Evolutionary conservation across 1,140 invertebrate genomes (phyloP).

Genomic region (Neomicropteryx cornuta): DNA sequence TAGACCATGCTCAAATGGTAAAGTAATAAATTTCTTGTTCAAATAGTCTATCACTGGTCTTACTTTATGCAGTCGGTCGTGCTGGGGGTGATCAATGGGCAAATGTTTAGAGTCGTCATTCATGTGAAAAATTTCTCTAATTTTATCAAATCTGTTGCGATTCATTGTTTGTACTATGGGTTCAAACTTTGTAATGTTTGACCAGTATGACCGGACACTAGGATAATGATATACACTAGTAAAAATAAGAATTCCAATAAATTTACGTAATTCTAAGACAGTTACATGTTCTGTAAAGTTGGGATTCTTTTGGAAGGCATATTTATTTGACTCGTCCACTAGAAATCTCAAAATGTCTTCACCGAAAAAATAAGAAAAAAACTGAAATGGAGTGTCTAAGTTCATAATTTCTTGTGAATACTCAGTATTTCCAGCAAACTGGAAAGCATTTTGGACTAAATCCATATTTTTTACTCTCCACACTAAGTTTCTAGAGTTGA

Average conservation of each 20-base stretch:
- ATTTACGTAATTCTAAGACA: slow-evolving; percentile 19
- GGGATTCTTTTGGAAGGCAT: slow-evolving; percentile 3
- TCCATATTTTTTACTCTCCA: slow-evolving; percentile 4
- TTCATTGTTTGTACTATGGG: background rate
- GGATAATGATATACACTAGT: slow-evolving; percentile 22
- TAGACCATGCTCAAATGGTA: slow-evolving; percentile 21
- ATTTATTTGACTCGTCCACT: slow-evolving; percentile 1
- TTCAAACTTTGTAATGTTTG: slow-evolving; percentile 4
- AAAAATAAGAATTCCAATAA: slow-evolving; percentile 23
- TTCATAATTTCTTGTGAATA: slow-evolving; percentile 2
- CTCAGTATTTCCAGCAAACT: slow-evolving; percentile 1
- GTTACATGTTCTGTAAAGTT: slow-evolving; percentile 2
- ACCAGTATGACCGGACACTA: slow-evolving; percentile 21
- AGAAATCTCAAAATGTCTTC: slow-evolving; percentile 2
- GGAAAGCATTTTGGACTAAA: slow-evolving; percentile 1
- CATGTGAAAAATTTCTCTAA: slow-evolving; percentile 17
- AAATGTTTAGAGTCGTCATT: slow-evolving; percentile 22
- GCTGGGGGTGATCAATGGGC: slow-evolving; percentile 16
- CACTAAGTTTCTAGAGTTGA: background rate
- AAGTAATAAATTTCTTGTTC: slow-evolving; percentile 17
- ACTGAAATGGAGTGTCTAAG: slow-evolving; percentile 1
- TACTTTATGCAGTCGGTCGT: slow-evolving; percentile 27
- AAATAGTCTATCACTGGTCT: slow-evolving; percentile 21
- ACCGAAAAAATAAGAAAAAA: slow-evolving; percentile 3
- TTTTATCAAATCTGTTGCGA: slow-evolving; percentile 6